Evolutionary conservation across 2,888 invertebrate species (phyloP), one percentile per base, ranked within the genome.

Genomic region (Andrena hattorfiana): DNA sequence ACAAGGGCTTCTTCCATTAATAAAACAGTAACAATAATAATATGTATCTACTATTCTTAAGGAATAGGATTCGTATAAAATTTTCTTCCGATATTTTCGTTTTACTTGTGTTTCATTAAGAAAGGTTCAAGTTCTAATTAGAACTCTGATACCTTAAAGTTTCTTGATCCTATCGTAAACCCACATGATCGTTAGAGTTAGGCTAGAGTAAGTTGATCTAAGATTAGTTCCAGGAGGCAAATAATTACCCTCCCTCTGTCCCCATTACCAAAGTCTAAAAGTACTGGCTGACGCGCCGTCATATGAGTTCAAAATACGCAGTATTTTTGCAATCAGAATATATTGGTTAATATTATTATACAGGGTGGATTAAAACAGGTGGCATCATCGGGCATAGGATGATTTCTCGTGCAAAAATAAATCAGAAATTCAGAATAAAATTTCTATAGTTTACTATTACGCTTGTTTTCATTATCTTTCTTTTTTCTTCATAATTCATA

Each of bases 151-250:
- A 35, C 54, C 54, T 68, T 68, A 32, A 68, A 68, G 68, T 68
- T 68, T 49, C 68, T 48, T 48, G 48, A 32, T 68, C 68, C 54
- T 68, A 68, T 68, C 54, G 68, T 51, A 68, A 68, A 54, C 32
- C 68, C 68, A 51, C 54, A 28, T 13, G 56, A 59, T 26, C 56
- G 68, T 68, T 54, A 68, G 68, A 68, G 68, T 68, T 54, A 32
- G 68, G 54, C 51, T 49, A 54, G 54, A 32, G 23, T 54, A 54
- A 32, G 68, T 23, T 68, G 51, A 68, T 68, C 68, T 28, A 32
- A 68, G 67, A 68, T 68, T 54, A 67, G 67, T 51, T 67, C 20
- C 49, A 30, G 67, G 49, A 30, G 67, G 30, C 28, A 51, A 49
- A 67, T 51, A 49, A 51, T 30, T 30, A 20, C 67, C 51, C 20